Percentiles rank a stretch among this genome's conserved stretches.
Conservation (phyloP, 2,888 invertebrate species). For the Glyphotaelius pellucidus region DNA sequence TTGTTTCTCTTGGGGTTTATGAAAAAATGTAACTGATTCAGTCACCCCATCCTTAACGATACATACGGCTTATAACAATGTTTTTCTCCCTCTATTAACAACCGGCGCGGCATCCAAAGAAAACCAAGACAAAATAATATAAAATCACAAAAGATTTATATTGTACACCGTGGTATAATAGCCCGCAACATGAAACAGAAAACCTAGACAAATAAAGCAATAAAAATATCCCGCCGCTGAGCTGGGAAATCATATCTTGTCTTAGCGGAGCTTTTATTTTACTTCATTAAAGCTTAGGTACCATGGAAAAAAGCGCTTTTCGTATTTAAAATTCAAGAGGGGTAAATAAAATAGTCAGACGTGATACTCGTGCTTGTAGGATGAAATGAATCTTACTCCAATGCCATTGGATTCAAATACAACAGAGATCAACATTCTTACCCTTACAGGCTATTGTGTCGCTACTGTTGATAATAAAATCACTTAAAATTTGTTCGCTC, state of each 20-base stretch:
- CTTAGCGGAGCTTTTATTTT: conserved; percentile 1
- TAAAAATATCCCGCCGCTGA: not conserved
- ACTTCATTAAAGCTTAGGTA: conserved; percentile 4
- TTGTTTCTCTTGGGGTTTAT: too few relatives aligned
- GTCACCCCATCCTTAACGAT: not conserved
- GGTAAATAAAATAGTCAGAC: conserved; percentile 8
- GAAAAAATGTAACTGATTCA: too few relatives aligned
- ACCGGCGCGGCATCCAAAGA: not conserved
- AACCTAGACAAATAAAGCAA: not conserved
- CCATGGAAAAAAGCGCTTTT: not conserved
- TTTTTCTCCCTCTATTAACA: not conserved
- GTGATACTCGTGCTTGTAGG: not conserved
- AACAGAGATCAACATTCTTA: not conserved
- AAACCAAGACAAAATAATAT: not conserved
- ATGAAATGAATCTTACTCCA: not conserved
- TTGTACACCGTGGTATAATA: not conserved
- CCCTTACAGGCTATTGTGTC: not conserved
- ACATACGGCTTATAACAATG: not conserved
- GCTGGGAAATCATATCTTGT: conserved; percentile 11
- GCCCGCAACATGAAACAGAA: not conserved
- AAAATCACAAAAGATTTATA: not conserved
- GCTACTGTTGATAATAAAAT: not conserved
- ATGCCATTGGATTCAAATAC: not conserved
- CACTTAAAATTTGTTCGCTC: too few relatives aligned
- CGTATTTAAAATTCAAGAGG: not conserved